Evolutionary conservation across 2,888 invertebrate species (phyloP), one percentile per base, ranked within the genome.

Genomic region (Drosophila sordidula): DNA sequence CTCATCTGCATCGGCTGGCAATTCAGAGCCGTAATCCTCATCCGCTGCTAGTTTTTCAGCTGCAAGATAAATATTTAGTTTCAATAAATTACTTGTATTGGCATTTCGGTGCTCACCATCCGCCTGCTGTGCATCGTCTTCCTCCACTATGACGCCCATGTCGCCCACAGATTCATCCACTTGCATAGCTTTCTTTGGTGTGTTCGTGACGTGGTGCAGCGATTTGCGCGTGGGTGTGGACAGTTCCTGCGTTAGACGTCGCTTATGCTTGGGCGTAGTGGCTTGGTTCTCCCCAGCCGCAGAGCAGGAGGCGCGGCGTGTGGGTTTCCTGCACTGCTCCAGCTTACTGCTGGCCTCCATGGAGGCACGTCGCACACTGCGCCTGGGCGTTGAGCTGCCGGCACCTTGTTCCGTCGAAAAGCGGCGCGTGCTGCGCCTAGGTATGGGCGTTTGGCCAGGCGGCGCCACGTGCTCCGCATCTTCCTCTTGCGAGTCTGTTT

Each of bases 61-160:
- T 80, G 51, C 9, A 1, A 54, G 6, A n/a, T 22, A n/a, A n/a
- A n/a, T n/a, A 0, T 1, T 47, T 14, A 36, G 1, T 6, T 18
- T 34, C 1, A 4, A 3, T 14, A 3, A 9, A 6, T 9, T 11
- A 4, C 6, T 16, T 25, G 4, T 12, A 34, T 12, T 11, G 12
- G 1, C 1, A 25, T 44, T 8, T 4, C 1, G 16, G 1, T 42
- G 26, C 69, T 65, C 18, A 65, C 78, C 58, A 36, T 78, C 64
- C n/a, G 50, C 22, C 14, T 55, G 54, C 6, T 12, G 36, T 14
- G 6, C 14, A 41, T 61, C 22, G 32, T 71, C 70, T 26, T 78
- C 76, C 42, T 83, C 87, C 3, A 84, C 70, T 51, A 86, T 80
- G 25, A 70, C 65, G 0, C 83, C 86, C 83, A 83, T 83, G 6